These are phyloP conservation scores for Ispidina picta DNA, from an alignment of 2,797 vertebrate genomes.

Conservation along the genomic window DNA sequence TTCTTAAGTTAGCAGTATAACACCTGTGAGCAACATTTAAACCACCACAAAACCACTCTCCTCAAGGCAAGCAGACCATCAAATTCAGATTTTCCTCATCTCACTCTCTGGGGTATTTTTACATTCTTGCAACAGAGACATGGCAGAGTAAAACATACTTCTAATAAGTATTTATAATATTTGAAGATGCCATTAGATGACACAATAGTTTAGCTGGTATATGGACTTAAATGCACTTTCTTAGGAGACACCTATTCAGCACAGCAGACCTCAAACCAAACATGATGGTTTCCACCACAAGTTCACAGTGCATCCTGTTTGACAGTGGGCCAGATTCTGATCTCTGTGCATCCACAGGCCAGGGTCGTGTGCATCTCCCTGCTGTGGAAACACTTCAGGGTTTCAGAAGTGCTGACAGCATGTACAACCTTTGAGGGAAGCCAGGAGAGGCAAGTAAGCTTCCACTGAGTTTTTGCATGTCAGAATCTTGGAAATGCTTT, in stretches of 20 bases:
- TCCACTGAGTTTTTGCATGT: not conserved
- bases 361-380: not conserved
- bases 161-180: not conserved
- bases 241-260: not conserved
- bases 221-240: not conserved
- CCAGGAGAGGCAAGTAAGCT: not conserved
- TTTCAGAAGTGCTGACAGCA: not conserved
- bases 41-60: accelerated
- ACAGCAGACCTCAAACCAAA: not conserved
- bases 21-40: not conserved
- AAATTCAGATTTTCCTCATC: not conserved
- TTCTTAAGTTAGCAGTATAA: not conserved
- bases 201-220: not conserved
- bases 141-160: not conserved
- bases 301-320: not conserved
- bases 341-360: not conserved
- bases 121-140: not conserved
- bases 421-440: accelerated
- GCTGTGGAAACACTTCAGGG: not conserved
- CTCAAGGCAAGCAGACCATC: not conserved
- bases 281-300: not conserved
- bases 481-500: not conserved
- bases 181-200: not conserved
- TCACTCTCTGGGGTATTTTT: not conserved
- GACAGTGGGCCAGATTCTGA: not conserved